Base-by-base conservation (phyloP, 2,797 vertebrate genomes). In the Loriculus beryllinus region DNA sequence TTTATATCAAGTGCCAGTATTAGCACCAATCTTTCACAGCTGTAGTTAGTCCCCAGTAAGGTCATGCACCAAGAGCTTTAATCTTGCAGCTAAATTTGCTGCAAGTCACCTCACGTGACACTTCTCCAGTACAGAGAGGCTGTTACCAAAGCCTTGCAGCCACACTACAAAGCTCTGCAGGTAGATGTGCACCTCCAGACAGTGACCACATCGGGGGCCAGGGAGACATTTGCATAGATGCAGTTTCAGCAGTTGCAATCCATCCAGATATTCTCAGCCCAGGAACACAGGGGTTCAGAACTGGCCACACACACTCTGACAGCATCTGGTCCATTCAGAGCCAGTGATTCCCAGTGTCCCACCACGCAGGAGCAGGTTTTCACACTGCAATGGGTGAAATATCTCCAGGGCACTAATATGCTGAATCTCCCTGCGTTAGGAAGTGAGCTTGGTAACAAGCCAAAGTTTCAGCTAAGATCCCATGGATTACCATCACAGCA, bases 161-260 rank as follows among this genome's bases (percentile, higher is more conserved):
- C 1, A 11, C 25, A 64, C 56, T 47, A n/a, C 35, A 37, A 39
- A 48, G 45, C 63, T 60, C 71, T 37, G 18, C 48, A 56, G 65
- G 13, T 26, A 43, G 33, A 42, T 12, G 16, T 0, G 1, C 17
- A 6, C 67, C 26, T 10, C 3, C 1, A 1, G 37, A 25, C 48
- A 68, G 19, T 5, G 33, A 28, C 8, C 40, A 26, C n/a, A 5
- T 6, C 6, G 23, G 22, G 2, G 29, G 35, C 40, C 45, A 68
- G 22, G 23, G 21, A 57, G 19, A 37, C 14, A 33, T 16, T 8
- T 67, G 56, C 37, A 82, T 0, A 79, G 39, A 56, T 39, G 31
- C n/a, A 60, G 28, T 48, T 76, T 64, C 86, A 78, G 77, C 40
- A 75, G 57, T 0, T 70, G 28, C 25, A 11, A 47, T 10, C n/a